Evolutionary conservation across 2,797 vertebrate species (phyloP).

Genomic region (Melanotaenia nigrans): DNA sequence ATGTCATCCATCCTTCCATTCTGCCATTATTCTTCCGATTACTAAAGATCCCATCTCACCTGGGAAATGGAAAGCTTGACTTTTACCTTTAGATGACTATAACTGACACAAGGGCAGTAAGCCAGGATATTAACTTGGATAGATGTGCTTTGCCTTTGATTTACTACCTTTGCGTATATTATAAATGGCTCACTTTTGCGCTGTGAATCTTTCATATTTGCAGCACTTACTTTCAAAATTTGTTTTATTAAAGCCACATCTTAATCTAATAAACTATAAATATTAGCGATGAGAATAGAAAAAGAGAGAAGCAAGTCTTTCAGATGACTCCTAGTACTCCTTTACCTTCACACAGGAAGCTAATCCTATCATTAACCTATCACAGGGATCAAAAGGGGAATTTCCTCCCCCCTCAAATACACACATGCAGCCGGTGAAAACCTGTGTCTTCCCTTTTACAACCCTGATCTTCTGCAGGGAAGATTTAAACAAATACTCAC

Average conservation of each 20-base stretch:
- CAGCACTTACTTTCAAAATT: conserved; percentile 52
- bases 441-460: conserved; percentile 18
- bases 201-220: conserved; percentile 64
- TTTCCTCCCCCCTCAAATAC: not conserved
- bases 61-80: conserved; percentile 68
- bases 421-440: conserved; percentile 15
- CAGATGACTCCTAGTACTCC: conserved; percentile 48
- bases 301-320: conserved; percentile 28
- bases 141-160: conserved; percentile 66
- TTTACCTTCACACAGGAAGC: conserved; percentile 47
- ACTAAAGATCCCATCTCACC: conserved; percentile 63
- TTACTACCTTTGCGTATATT: conserved; percentile 47
- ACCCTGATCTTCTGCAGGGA: conserved; percentile 13
- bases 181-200: conserved; percentile 58
- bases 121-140: conserved; percentile 71
- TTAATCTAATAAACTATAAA: conserved; percentile 59
- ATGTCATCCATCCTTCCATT: conserved; percentile 31
- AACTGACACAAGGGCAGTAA: conserved; percentile 65
- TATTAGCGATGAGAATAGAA: conserved; percentile 35
- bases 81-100: conserved; percentile 67
- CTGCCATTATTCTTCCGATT: conserved; percentile 51
- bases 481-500: conserved; percentile 1
- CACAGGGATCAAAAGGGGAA: conserved; percentile 27
- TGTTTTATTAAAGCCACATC: conserved; percentile 63
- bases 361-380: conserved; percentile 72